Evolutionary conservation across 2,113 vertebrate genomes (phyloP).

Genomic region (Plotosus lineatus): DNA sequence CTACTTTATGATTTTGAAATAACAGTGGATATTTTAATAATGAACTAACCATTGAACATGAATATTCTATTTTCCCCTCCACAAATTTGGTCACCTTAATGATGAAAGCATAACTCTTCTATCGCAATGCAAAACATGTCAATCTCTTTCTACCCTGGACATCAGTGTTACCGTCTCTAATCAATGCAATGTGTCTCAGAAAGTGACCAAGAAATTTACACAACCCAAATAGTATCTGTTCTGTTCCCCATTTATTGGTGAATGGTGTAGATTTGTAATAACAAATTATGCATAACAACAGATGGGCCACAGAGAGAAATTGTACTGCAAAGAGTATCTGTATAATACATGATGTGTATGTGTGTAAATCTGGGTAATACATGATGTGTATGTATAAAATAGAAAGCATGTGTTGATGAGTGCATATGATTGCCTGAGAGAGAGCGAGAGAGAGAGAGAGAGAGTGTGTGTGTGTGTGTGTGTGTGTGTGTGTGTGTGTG

Average conservation of each 20-base stretch:
- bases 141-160: not conserved
- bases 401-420: not conserved
- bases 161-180: not conserved
- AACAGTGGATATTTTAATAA: too few species aligned
- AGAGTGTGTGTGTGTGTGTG: not conserved
- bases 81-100: too few species aligned
- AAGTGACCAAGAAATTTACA: not conserved
- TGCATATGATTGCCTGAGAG: not conserved
- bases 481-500: constrained; percentile 6
- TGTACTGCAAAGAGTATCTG: not conserved
- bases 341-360: not conserved
- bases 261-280: too few species aligned
- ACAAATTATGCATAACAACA: constrained; percentile 3
- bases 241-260: not conserved
- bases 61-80: too few species aligned
- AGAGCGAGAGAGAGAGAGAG: not conserved
- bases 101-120: too few species aligned
- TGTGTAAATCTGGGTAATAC: not conserved
- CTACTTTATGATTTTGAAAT: too few species aligned
- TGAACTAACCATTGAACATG: too few species aligned
- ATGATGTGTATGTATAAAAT: not conserved
- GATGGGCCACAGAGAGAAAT: constrained; percentile 11
- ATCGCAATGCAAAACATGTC: not conserved
- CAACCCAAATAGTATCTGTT: not conserved
- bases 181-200: not conserved